These are phyloP conservation scores for Mirza zaza DNA, from an alignment of 2,113 vertebrate species.

Conservation along the genomic window DNA sequence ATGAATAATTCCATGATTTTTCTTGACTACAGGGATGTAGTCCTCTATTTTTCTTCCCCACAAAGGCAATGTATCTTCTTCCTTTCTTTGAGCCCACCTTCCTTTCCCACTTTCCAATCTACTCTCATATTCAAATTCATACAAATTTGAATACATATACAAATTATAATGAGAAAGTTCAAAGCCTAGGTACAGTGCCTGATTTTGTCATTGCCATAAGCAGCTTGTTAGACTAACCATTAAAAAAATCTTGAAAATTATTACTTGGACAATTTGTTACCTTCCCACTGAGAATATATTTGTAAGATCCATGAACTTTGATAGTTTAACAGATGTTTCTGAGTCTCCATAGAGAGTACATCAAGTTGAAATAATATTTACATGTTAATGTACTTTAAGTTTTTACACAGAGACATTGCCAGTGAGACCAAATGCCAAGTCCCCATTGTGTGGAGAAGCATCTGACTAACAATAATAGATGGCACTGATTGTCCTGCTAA, in stretches of 20 bases:
- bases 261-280: slow-evolving; percentile 43
- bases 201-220: slow-evolving; percentile 12
- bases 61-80: not conserved
- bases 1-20: not conserved
- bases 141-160: not conserved
- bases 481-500: not conserved
- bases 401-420: slow-evolving; percentile 1
- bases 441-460: not conserved
- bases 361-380: slow-evolving; percentile 45
- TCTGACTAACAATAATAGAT: not conserved
- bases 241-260: slow-evolving; percentile 45
- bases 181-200: not conserved
- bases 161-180: not conserved
- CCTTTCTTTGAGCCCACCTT: not conserved
- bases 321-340: slow-evolving; percentile 46
- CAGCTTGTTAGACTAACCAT: not conserved
- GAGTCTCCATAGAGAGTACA: slow-evolving; percentile 6
- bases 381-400: slow-evolving; percentile 34
- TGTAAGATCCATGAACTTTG: slow-evolving; percentile 56
- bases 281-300: slow-evolving; percentile 55
- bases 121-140: not conserved
- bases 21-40: not conserved
- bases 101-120: not conserved
- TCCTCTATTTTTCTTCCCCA: not conserved
- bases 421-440: not conserved